Percentiles rank a stretch among this genome's conserved stretches.
These are phyloP conservation scores for Parotocinclus haroldoi DNA, from an alignment of 2,797 vertebrate species.

Conservation along the genomic window DNA sequence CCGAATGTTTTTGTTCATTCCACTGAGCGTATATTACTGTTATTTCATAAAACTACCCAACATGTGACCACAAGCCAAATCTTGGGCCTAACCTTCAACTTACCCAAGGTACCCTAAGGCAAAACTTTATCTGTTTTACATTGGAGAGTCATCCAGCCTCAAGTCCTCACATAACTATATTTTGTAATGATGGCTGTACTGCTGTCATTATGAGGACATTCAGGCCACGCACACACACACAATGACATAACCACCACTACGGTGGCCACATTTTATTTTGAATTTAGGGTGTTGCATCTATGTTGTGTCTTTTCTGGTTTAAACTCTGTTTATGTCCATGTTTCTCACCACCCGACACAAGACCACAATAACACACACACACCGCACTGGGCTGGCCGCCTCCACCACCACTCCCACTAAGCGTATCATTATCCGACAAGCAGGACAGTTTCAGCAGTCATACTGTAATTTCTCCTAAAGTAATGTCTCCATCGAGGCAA, in stretches of 20 bases:
- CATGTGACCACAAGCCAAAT: no score
- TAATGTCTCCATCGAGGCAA: conserved; percentile 41
- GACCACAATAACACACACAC: conserved; percentile 51
- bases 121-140: no score
- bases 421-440: conserved; percentile 41
- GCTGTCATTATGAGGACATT: no score
- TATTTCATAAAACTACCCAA: no score
- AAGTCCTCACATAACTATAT: no score
- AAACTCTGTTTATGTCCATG: conserved; percentile 47
- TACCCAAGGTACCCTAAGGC: no score
- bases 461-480: conserved; percentile 40
- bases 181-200: no score
- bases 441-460: conserved; percentile 25
- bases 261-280: conserved; percentile 21
- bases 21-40: no score
- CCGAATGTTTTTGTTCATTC: background rate
- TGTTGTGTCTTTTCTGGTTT: conserved; percentile 38
- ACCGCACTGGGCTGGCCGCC: conserved; percentile 20
- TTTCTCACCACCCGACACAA: conserved; percentile 58
- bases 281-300: conserved; percentile 21
- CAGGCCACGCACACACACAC: conserved; percentile 1
- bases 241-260: conserved; percentile 5
- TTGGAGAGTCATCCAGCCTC: no score
- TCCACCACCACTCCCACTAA: conserved; percentile 27
- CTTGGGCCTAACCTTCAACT: no score